Conservation (phyloP, 2,797 vertebrate species). For the Tokudaia tokunoshimensis region DNA sequence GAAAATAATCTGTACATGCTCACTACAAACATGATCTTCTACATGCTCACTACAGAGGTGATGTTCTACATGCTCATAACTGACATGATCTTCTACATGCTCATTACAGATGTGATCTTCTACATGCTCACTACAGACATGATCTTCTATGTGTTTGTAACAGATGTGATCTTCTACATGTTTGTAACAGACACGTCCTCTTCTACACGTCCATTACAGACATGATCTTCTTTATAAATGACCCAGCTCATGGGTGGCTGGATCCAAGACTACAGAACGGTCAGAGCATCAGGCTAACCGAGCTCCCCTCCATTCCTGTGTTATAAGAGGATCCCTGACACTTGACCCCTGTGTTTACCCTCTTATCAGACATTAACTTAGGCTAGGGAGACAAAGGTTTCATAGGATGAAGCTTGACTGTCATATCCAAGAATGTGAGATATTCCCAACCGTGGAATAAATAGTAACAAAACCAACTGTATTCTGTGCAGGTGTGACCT, state of each 20-base stretch:
- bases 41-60: background rate
- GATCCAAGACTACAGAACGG: background rate
- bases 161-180: background rate
- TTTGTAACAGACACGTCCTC: no score
- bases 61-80: no score
- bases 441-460: background rate
- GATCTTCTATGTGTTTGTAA: background rate
- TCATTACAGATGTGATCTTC: no score
- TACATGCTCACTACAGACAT: rapidly evolving
- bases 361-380: background rate
- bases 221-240: background rate
- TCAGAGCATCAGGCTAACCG: background rate
- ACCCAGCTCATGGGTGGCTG: background rate
- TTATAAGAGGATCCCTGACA: no score
- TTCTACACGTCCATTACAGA: no score
- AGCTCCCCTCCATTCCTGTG: background rate
- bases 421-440: background rate
- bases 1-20: background rate
- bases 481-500: background rate
- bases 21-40: background rate
- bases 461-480: background rate
- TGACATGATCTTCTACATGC: no score
- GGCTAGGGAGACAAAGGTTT: background rate
- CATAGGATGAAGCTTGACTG: no score
- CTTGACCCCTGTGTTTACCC: background rate